Evolutionary conservation across 2,888 invertebrate species (phyloP).

Genomic region (Kryphioiulus occultus): DNA sequence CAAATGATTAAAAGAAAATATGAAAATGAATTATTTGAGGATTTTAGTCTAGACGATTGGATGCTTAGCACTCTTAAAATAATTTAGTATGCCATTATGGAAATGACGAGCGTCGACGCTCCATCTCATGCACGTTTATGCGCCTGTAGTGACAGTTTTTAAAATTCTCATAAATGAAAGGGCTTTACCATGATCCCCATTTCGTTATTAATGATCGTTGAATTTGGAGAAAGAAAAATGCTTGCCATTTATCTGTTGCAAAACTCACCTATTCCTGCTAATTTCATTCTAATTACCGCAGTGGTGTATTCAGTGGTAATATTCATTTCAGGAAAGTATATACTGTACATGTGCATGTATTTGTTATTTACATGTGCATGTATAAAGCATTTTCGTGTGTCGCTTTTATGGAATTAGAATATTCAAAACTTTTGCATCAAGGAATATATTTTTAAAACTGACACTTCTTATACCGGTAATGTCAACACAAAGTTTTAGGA

Average conservation of each 20-base stretch:
- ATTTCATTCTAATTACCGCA: neutral
- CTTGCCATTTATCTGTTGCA: neutral
- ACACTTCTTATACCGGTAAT: no score
- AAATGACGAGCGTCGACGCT: neutral
- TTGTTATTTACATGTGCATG: neutral
- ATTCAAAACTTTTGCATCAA: no score
- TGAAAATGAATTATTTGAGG: neutral
- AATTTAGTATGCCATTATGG: slow-evolving; percentile 13
- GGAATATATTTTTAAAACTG: no score
- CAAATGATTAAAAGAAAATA: no score
- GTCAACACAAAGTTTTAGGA: no score
- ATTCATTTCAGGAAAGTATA: no score
- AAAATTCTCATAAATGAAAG: slow-evolving; percentile 1
- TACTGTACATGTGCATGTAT: no score
- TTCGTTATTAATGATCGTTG: slow-evolving; percentile 17
- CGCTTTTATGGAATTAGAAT: no score
- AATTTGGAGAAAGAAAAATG: neutral
- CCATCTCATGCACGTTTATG: neutral
- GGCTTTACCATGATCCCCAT: neutral
- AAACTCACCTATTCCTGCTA: neutral
- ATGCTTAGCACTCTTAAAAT: neutral
- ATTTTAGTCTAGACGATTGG: slow-evolving; percentile 30
- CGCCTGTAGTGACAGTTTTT: neutral
- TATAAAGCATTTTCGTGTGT: no score
- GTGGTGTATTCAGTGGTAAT: no score